Percentiles rank a stretch among this genome's conserved stretches.
These are phyloP conservation scores for Rhinichthys klamathensis DNA, from an alignment of 2,113 vertebrate genomes.

Conservation along the genomic window DNA sequence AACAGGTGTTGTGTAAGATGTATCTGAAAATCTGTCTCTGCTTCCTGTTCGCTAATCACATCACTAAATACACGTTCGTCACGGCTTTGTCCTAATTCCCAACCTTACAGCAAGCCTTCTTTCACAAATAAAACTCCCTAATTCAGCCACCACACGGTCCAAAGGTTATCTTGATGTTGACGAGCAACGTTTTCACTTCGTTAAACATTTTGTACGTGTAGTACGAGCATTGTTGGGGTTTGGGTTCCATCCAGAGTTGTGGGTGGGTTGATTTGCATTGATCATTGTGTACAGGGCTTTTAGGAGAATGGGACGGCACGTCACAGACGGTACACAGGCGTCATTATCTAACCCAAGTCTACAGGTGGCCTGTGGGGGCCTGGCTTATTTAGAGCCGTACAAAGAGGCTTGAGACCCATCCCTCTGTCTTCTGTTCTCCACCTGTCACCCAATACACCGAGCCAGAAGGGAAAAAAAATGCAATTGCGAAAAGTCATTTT, in stretches of 20 bases:
- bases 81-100: conserved; percentile 28
- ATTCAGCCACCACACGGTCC: background rate
- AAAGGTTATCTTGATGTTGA: background rate
- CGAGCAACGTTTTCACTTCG: background rate
- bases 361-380: conserved; percentile 45
- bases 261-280: background rate
- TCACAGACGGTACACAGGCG: background rate
- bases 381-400: conserved; percentile 35
- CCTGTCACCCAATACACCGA: conserved; percentile 13
- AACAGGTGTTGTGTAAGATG: conserved; percentile 21
- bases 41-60: conserved; percentile 40
- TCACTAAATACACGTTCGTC: conserved; percentile 11
- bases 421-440: conserved; percentile 12
- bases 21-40: background rate
- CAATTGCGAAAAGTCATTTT: too few species aligned
- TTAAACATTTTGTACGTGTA: background rate
- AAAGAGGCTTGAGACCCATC: conserved; percentile 25
- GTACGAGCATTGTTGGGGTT: background rate
- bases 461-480: background rate
- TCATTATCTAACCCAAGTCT: conserved; percentile 19
- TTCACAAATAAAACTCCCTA: background rate
- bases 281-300: conserved; percentile 12
- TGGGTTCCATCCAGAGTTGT: background rate
- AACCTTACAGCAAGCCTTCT: background rate
- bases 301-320: background rate